Evolutionary conservation across 2,888 invertebrate genomes (phyloP).

Genomic region (Hipparchia sbordonii): DNA sequence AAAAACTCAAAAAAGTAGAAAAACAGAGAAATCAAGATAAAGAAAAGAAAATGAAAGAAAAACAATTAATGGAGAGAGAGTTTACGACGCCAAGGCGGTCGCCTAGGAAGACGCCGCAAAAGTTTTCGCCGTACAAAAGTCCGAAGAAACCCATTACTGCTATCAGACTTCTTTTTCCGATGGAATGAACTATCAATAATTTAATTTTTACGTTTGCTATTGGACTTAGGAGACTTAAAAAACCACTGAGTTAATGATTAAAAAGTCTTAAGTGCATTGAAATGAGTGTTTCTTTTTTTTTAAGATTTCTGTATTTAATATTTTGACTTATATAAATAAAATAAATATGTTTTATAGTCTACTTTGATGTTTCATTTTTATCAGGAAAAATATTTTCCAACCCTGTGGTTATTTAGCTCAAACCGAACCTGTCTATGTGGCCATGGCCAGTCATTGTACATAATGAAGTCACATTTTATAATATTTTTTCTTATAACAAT

Average conservation of each 20-base stretch:
- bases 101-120: constrained; percentile 55
- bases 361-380: too few species aligned
- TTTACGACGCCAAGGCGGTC: constrained; percentile 38
- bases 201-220: neutral
- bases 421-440: constrained; percentile 43
- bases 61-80: constrained; percentile 20
- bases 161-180: constrained; percentile 66
- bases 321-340: too few species aligned
- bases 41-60: constrained; percentile 27
- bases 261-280: too few species aligned
- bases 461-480: constrained; percentile 38
- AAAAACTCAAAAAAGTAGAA: constrained; percentile 41
- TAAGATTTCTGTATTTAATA: too few species aligned
- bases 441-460: constrained; percentile 41
- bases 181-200: constrained; percentile 42
- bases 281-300: too few species aligned
- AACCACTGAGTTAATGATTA: too few species aligned
- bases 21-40: constrained; percentile 33
- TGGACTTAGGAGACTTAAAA: neutral
- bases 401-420: too few species aligned
- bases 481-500: constrained; percentile 24
- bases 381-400: neutral
- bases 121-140: constrained; percentile 65
- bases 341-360: too few species aligned
- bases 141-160: constrained; percentile 48